Percentiles rank a stretch among this genome's conserved stretches.
These are phyloP conservation scores for Pentamera pediparva DNA, from an alignment of 53 echinoderm and acorn worm genomes.

Conservation along the genomic window DNA sequence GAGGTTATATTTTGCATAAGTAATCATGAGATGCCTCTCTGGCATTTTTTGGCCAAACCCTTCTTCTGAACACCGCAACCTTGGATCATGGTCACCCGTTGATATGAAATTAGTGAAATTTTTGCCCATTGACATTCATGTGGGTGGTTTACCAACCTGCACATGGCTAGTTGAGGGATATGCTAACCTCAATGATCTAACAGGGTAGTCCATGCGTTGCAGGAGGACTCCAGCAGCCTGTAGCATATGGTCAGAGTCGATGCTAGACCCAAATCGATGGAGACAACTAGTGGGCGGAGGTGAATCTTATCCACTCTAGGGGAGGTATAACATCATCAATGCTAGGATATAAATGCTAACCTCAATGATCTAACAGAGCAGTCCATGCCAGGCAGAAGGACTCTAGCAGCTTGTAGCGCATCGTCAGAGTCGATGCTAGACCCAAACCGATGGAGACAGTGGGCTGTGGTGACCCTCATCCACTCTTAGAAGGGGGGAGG, in stretches of 20 bases:
- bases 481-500: slow-evolving; percentile 71
- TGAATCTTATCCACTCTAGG: slow-evolving; percentile 84
- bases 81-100: too few relatives aligned
- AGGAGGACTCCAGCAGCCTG: slow-evolving; percentile 76
- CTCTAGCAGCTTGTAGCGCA: slow-evolving; percentile 68
- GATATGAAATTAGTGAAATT: too few relatives aligned
- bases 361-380: slow-evolving; percentile 63
- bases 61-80: too few relatives aligned
- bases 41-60: too few relatives aligned
- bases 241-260: slow-evolving; percentile 67
- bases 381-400: slow-evolving; percentile 78
- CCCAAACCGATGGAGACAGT: slow-evolving; percentile 70
- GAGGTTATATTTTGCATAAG: too few relatives aligned
- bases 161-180: too few relatives aligned
- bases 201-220: slow-evolving; percentile 69
- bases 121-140: too few relatives aligned
- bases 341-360: slow-evolving; percentile 36
- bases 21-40: too few relatives aligned
- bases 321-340: too few relatives aligned
- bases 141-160: too few relatives aligned
- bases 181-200: slow-evolving; percentile 63
- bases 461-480: slow-evolving; percentile 74
- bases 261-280: slow-evolving; percentile 59
- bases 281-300: slow-evolving; percentile 73
- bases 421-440: slow-evolving; percentile 67